phyloP scores from a whole-genome alignment of 2,888 invertebrate species.

The Chouioia cunea region DNA sequence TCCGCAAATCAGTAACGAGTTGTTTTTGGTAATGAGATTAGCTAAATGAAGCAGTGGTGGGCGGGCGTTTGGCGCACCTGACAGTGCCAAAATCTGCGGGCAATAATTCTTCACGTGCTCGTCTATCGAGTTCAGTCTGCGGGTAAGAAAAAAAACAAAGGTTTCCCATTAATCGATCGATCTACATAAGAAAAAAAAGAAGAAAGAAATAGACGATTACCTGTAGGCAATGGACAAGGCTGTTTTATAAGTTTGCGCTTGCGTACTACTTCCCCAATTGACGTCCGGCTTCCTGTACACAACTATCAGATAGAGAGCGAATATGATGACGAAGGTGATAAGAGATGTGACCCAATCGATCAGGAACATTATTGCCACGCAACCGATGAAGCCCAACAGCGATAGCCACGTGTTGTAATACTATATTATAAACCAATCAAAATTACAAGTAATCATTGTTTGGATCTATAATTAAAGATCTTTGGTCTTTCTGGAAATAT shows the following conservation, averaged over 20 bases:
- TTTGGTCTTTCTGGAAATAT: no score
- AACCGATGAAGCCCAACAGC: slow-evolving; percentile 84
- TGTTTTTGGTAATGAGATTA: slow-evolving; percentile 90
- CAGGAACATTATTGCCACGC: slow-evolving; percentile 92
- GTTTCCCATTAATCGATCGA: background rate
- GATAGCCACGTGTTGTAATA: slow-evolving; percentile 95
- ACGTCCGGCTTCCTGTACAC: slow-evolving; percentile 95
- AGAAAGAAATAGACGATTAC: slow-evolving; percentile 50
- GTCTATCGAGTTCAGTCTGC: slow-evolving; percentile 81
- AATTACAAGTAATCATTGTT: background rate
- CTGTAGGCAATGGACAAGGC: slow-evolving; percentile 86
- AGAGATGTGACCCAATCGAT: slow-evolving; percentile 94
- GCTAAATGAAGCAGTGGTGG: slow-evolving; percentile 94
- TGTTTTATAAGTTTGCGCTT: slow-evolving; percentile 95
- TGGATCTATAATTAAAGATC: background rate
- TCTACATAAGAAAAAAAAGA: background rate
- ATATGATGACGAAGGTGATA: slow-evolving; percentile 89
- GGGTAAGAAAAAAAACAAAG: slow-evolving; percentile 14
- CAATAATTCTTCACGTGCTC: slow-evolving; percentile 99
- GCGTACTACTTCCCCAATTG: slow-evolving; percentile 98
- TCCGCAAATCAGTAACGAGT: slow-evolving; percentile 90
- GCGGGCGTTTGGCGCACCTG: slow-evolving; percentile 85
- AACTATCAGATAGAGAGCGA: slow-evolving; percentile 91
- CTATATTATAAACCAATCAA: slow-evolving; percentile 70
- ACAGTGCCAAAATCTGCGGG: slow-evolving; percentile 90